Evolutionary conservation across 2,888 invertebrate genomes (phyloP), one percentile per base, ranked within the genome.

Genomic region (Galeruca laticollis): DNA sequence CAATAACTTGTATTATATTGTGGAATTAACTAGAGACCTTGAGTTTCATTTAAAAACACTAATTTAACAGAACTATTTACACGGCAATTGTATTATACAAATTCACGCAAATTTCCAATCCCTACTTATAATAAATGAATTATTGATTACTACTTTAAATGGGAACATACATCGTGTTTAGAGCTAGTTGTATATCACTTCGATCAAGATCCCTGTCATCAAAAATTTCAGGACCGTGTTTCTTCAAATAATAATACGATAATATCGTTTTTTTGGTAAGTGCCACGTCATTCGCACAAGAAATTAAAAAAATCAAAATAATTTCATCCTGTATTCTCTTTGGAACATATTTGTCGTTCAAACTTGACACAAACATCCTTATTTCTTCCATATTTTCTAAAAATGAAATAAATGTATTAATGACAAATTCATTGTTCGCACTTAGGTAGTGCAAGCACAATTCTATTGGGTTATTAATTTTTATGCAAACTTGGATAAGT

Each of bases 221-320:
- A 78, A 92, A 92, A 74, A 92, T 87, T 78, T 92, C 91, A 0
- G 92, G 90, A 0, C 87, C 86, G 74, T 88, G 88, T 75, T 87
- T 88, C 73, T 89, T 87, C 64, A 88, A 84, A 37, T 86, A 86
- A 80, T 90, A 92, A 84, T 90, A 92, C 69, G 87, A 87, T 75
- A 88, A 87, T 76, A 93, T 90, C 76, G 92, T 92, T n/a, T 81
- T 84, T 80, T 89, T 89, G 0, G 89, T 89, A 62, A 87, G 87
- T 13, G 89, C 88, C 75, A 89, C 79, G 57, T 90, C 86, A 68
- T 88, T 89, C 71, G 89, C 88, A 81, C 92, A 91, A 59, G 92
- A 91, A 78, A 91, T 88, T 76, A 90, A 87, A 80, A 92, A 92
- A 60, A 91, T 83, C 21, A 90, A 87, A 68, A 92, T 84, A 79